Conservation (phyloP, 2,797 vertebrate genomes). For the Cirrhinus mrigala region DNA sequence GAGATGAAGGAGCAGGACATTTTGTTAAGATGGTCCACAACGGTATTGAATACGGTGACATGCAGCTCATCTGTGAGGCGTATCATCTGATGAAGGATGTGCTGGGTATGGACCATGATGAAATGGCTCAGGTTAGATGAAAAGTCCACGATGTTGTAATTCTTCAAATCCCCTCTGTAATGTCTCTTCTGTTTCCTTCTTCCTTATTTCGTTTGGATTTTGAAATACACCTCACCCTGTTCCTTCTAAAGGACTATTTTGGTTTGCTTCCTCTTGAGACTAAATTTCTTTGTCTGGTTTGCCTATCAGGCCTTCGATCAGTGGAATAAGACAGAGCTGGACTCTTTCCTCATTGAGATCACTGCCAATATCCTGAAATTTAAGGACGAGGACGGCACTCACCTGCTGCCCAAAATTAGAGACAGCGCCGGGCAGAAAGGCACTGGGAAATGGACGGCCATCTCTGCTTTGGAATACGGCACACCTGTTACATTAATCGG, state of each 20-base stretch:
- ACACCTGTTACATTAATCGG: constrained; percentile 96
- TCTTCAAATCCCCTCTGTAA: constrained; percentile 7
- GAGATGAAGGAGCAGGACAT: constrained; percentile 94
- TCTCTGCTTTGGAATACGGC: constrained; percentile 94
- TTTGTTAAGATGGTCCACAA: constrained; percentile 99
- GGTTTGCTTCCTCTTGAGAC: constrained; percentile 32
- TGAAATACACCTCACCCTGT: constrained; percentile 19
- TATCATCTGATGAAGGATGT: constrained; percentile 98
- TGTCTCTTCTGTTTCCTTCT: constrained; percentile 37
- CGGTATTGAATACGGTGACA: constrained; percentile 98
- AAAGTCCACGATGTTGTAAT: constrained; percentile 19
- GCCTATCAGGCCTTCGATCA: constrained; percentile 82
- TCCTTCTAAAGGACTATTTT: neutral
- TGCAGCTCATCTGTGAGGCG: constrained; percentile 98
- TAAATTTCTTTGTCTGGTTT: neutral
- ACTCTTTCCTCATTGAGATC: constrained; percentile 98
- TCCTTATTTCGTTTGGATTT: constrained; percentile 33
- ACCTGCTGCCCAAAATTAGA: constrained; percentile 92
- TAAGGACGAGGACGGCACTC: constrained; percentile 82
- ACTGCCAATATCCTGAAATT: constrained; percentile 94
- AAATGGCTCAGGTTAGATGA: constrained; percentile 89
- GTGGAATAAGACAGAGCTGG: constrained; percentile 97
- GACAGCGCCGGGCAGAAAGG: constrained; percentile 98
- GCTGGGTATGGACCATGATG: constrained; percentile 87
- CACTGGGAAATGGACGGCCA: constrained; percentile 97